These are phyloP conservation scores for Microctonus aethiopoides DNA, from an alignment of 2,888 invertebrate species.

Conservation along the genomic window DNA sequence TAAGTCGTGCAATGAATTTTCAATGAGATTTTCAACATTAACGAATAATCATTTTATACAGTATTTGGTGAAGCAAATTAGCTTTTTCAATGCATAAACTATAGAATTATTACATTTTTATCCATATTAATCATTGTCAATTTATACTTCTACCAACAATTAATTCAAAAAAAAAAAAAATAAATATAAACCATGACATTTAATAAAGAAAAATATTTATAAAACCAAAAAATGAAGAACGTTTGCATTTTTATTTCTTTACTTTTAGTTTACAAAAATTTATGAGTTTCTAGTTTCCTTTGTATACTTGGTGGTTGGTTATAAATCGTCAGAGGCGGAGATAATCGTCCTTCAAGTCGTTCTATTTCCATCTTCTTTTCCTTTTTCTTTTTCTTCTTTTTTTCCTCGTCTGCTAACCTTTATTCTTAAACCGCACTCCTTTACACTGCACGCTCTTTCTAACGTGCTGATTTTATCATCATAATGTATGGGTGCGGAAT, in stretches of 20 bases:
- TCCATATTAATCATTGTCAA: background rate
- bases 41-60: background rate
- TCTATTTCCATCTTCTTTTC: conserved; percentile 18
- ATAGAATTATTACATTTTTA: background rate
- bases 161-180: too few species aligned
- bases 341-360: conserved; percentile 32
- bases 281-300: conserved; percentile 41
- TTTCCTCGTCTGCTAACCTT: background rate
- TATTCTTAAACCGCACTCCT: background rate
- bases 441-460: conserved; percentile 25
- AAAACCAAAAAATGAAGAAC: background rate
- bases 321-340: conserved; percentile 43
- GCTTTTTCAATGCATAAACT: background rate
- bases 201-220: background rate
- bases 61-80: background rate
- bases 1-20: background rate
- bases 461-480: conserved; percentile 42
- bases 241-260: background rate
- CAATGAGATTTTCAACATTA: background rate
- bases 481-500: conserved; percentile 32
- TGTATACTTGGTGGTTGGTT: conserved; percentile 41
- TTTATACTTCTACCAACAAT: too few species aligned
- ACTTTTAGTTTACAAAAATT: conserved; percentile 29
- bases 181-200: too few species aligned
- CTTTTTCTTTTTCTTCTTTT: conserved; percentile 33